These are phyloP conservation scores for Lagopus muta DNA, from an alignment of 2,113 vertebrate species.

Conservation along the genomic window DNA sequence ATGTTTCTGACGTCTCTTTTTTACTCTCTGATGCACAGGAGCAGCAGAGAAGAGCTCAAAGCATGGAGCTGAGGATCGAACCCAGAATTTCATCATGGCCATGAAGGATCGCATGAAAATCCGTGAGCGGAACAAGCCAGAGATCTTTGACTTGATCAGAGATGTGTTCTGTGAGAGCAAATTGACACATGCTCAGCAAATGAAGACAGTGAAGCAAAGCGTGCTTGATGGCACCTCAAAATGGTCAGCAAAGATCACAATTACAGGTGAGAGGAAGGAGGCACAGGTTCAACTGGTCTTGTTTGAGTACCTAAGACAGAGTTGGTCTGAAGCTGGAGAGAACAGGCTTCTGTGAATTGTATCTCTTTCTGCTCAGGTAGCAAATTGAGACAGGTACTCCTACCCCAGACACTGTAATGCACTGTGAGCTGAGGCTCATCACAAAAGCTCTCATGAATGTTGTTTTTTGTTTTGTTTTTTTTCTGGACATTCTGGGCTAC, in stretches of 20 bases:
- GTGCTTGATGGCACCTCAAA: conserved; percentile 99
- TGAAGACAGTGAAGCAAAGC: conserved; percentile 97
- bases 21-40: conserved; percentile 75
- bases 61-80: conserved; percentile 95
- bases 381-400: neutral
- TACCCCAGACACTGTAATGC: neutral
- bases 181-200: conserved; percentile 91
- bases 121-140: conserved; percentile 96
- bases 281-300: neutral
- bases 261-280: conserved; percentile 85
- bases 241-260: conserved; percentile 98
- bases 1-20: neutral
- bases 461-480: neutral
- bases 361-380: neutral
- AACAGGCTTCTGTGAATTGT: neutral
- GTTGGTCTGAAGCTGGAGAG: neutral
- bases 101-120: conserved; percentile 99
- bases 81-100: conserved; percentile 99
- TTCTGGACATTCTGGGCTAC: neutral
- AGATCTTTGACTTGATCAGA: conserved; percentile 96
- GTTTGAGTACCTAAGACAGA: neutral
- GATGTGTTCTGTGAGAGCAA: conserved; percentile 92
- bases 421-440: neutral
- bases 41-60: conserved; percentile 97
- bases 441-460: neutral